Evolutionary conservation across 2,113 vertebrate species (phyloP), one percentile per base, ranked within the genome.

Genomic region (Scortum barcoo): DNA sequence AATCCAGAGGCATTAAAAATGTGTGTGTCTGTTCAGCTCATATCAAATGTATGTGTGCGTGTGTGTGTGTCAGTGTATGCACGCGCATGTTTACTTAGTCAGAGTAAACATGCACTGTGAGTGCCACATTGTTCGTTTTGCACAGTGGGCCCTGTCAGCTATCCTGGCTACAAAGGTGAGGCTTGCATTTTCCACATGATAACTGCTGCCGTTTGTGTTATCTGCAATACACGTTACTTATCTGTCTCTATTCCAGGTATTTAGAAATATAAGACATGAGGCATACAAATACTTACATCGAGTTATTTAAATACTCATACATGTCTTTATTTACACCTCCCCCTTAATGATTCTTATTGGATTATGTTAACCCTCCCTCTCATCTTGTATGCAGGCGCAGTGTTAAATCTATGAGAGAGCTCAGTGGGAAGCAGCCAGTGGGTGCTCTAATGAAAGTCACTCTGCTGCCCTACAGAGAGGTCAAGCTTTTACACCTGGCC

Each of bases 401-500:
- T 81, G 84, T 88, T 91, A 71, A 88, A 70, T 84, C 83, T 89
- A 73, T 75, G 60, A 84, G 85, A 54, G 85, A 80, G 81, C 86
- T 86, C 92, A 84, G 91, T 78, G 85, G 92, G 89, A 84, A 82
- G 78, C 83, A 84, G 83, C 70, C 88, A 81, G 77, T 86, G 84
- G 90, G 87, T 72, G 80, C 75, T 84, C 86, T 88, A 92, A 91
- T 93, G 92, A 93, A 93, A 93, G 92, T 91, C 91, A 91, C 88
- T 90, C 77, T 68, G 17, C 86, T 91, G 92, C 91, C 90, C 92
- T 90, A 92, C 90, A 91, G 90, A 86, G 93, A 94, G 91, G 93
- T 94, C 93, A 94, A 90, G 91, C 89, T 92, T 92, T 92, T 91
- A 94, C 89, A 94, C 90, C 92, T 94, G 92, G 92, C 86, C 81